Percentiles rank a stretch among this genome's conserved stretches.
Evolutionary conservation across 2,888 invertebrate species (phyloP).

Genomic region (Seladonia tumulorum): DNA sequence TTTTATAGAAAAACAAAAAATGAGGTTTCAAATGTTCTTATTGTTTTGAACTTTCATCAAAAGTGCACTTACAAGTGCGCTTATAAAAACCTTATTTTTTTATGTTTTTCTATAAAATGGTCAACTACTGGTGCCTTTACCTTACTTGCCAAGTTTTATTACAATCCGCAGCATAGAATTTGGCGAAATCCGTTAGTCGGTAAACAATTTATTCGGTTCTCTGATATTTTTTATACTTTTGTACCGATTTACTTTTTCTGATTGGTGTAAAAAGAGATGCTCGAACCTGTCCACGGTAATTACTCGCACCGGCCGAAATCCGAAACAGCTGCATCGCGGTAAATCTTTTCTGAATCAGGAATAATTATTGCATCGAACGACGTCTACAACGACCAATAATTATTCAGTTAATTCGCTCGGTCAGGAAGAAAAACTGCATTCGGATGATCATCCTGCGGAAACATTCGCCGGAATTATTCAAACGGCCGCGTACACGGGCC

Average conservation of each 20-base stretch:
- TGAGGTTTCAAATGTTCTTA: no score
- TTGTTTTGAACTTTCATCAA: no score
- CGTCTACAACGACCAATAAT: conserved; percentile 13
- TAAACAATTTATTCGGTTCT: no score
- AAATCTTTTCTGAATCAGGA: background rate
- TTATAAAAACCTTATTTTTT: no score
- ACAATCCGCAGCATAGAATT: no score
- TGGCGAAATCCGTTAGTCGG: no score
- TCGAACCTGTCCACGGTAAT: background rate
- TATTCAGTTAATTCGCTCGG: background rate
- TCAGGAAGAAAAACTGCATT: background rate
- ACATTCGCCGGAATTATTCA: conserved; percentile 12
- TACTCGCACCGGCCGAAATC: background rate
- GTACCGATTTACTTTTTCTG: background rate
- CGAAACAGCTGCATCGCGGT: background rate
- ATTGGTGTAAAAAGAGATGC: background rate
- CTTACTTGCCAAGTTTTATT: no score
- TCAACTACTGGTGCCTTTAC: no score
- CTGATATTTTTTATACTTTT: background rate
- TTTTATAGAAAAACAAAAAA: no score
- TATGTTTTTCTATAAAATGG: no score
- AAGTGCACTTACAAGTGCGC: no score
- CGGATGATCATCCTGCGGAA: background rate
- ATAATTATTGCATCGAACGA: background rate
- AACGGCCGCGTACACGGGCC: background rate